Evolutionary conservation across 2,888 invertebrate genomes (phyloP), one percentile per base, ranked within the genome.

Genomic region (Leptinotarsa juncta): DNA sequence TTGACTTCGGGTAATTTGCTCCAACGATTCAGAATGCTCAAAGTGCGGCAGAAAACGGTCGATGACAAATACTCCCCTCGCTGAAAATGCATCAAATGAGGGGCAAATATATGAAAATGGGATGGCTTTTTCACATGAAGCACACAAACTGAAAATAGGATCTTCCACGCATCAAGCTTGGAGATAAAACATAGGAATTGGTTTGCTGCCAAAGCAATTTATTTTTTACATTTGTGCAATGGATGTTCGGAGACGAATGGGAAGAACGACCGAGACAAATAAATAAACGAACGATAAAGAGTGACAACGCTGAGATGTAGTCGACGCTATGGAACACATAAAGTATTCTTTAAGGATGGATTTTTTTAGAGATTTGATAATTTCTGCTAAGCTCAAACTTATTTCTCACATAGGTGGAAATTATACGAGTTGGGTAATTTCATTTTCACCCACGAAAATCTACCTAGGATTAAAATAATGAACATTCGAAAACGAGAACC

Each of bases 111-210:
- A 86, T 86, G 86, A 87, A 86, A 87, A 86, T 86, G 84, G 86
- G 84, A 86, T 86, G 84, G 85, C 86, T 70, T 85, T 86, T 86
- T 86, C 84, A 84, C 84, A 83, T 84, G 85, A 84, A 85, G 84
- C 84, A 83, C 84, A 83, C 82, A 76, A 82, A 73, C 76, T 81
- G 83, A 84, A 83, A 85, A 86, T 85, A 84, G 85, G 84, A 86
- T 86, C 65, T 67, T 67, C 83, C 84, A 86, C 86, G 86, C 87
- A 86, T 75, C 75, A 75, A 53, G 70, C 72, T 50, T 51, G 51
- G 82, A 85, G 86, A 87, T 87, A 87, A 87, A 87, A 85, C 86
- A 85, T 85, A 83, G 84, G 84, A 87, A 87, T 87, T 87, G 87
- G 86, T 86, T 85, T 85, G 80, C 83, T 86, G 86, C 85, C 86